Conservation (phyloP, 2,888 invertebrate species). For the Netelia inedita region DNA sequence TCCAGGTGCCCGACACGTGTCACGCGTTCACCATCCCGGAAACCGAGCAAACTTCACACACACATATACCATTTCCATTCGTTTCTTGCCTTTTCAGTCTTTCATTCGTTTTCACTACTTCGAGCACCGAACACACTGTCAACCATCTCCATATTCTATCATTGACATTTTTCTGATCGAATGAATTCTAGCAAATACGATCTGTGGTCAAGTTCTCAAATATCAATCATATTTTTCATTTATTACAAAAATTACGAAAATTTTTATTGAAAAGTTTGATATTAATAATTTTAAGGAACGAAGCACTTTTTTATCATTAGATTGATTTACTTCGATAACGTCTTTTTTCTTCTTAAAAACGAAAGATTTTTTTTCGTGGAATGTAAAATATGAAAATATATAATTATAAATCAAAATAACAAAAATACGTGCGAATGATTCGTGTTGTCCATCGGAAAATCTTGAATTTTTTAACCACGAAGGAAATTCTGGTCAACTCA, state of each 20-base stretch:
- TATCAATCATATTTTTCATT: neutral
- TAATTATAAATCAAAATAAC: neutral
- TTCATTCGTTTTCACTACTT: slow-evolving; percentile 14
- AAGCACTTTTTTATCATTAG: too few relatives aligned
- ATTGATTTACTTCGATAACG: too few relatives aligned
- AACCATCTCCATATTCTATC: neutral
- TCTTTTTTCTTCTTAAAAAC: too few relatives aligned
- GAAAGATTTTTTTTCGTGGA: too few relatives aligned
- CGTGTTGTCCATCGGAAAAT: neutral
- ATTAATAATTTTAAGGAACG: too few relatives aligned
- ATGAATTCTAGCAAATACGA: slow-evolving; percentile 9
- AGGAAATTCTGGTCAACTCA: slow-evolving; percentile 20
- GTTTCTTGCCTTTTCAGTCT: slow-evolving; percentile 3
- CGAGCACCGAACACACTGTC: neutral
- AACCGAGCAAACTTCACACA: slow-evolving; percentile 19
- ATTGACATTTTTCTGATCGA: slow-evolving; percentile 21
- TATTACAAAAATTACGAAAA: too few relatives aligned
- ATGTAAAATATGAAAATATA: too few relatives aligned
- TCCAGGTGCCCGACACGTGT: slow-evolving; percentile 48
- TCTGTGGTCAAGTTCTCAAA: neutral
- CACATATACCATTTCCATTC: neutral
- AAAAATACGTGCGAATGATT: slow-evolving; percentile 32
- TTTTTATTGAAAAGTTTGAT: too few relatives aligned
- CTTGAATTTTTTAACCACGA: slow-evolving; percentile 8
- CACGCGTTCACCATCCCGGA: slow-evolving; percentile 28